A percentile compares a stretch with the other conserved stretches of the same genome.
Evolutionary conservation across 1,140 invertebrate genomes (phyloP).

Genomic region (Zaprionus tsacasi): DNA sequence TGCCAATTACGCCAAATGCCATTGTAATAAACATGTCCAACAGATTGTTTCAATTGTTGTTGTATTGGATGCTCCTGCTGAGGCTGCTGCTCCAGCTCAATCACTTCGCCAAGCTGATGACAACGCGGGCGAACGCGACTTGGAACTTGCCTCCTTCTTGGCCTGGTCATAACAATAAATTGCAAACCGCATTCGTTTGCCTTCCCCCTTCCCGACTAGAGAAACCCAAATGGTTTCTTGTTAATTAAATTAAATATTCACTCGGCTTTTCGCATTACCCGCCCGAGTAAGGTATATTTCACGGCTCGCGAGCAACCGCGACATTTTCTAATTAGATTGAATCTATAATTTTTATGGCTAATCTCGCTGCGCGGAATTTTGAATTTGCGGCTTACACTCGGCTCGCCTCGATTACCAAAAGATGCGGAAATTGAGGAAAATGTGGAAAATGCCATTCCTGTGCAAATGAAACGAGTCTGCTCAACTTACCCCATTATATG

Average conservation of each 20-base stretch:
- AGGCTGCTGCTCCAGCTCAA: constrained; percentile 44
- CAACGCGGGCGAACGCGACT: constrained; percentile 23
- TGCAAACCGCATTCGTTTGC: constrained; percentile 43
- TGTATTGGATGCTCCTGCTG: neutral
- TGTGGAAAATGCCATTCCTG: constrained; percentile 57
- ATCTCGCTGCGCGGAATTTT: constrained; percentile 75
- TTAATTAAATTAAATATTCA: constrained; percentile 83
- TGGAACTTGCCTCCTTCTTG: constrained; percentile 50
- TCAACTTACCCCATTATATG: constrained; percentile 8
- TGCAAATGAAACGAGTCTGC: constrained; percentile 63
- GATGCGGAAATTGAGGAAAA: constrained; percentile 23
- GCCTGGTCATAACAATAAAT: constrained; percentile 81
- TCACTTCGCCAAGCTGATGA: constrained; percentile 52
- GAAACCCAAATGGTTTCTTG: constrained; percentile 73
- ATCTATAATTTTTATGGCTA: constrained; percentile 84
- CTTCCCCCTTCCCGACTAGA: constrained; percentile 26
- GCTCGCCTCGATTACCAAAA: constrained; percentile 36
- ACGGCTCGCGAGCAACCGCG: constrained; percentile 36
- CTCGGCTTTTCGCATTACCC: constrained; percentile 27
- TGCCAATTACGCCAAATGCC: constrained; percentile 76
- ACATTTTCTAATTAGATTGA: constrained; percentile 83
- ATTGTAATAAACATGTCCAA: constrained; percentile 82
- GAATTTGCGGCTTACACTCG: constrained; percentile 59
- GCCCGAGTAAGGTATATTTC: constrained; percentile 22
- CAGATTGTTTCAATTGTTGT: constrained; percentile 69